Evolutionary conservation across 1,140 invertebrate species (phyloP).

Genomic region (Tetragnatha versicolor): DNA sequence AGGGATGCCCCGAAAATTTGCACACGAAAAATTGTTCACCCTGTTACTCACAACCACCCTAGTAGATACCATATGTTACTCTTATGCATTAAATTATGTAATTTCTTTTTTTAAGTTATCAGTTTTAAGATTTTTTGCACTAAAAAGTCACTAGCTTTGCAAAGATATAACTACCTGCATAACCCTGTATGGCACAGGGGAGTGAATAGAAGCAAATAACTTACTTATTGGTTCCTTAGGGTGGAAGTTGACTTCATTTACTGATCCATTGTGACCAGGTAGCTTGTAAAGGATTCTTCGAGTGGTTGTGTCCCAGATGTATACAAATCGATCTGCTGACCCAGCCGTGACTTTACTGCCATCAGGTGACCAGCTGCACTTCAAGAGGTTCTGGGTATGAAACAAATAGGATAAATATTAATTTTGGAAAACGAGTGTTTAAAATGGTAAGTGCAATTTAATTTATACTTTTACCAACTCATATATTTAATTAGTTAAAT

Average conservation of each 20-base stretch:
- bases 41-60: no score
- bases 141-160: not conserved
- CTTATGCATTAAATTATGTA: not conserved
- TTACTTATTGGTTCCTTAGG: slow-evolving; percentile 89
- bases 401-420: not conserved
- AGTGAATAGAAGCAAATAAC: no score
- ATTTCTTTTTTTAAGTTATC: not conserved
- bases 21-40: no score
- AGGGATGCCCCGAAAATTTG: no score
- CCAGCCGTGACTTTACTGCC: slow-evolving; percentile 87
- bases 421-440: no score
- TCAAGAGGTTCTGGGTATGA: slow-evolving; percentile 74
- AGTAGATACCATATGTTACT: no score
- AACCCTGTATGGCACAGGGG: slow-evolving; percentile 94
- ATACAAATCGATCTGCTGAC: slow-evolving; percentile 93
- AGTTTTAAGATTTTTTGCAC: not conserved
- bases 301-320: slow-evolving; percentile 93
- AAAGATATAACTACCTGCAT: slow-evolving; percentile 68
- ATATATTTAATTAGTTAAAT: no score
- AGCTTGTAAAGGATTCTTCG: slow-evolving; percentile 93
- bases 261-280: slow-evolving; percentile 96
- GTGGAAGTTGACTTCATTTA: slow-evolving; percentile 97
- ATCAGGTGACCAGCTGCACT: slow-evolving; percentile 87
- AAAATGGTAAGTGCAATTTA: no score
- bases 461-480: no score